Percentiles rank a stretch among this genome's conserved stretches.
Conservation (phyloP, 2,888 invertebrate species). For the Habroteleia sp. region DNA sequence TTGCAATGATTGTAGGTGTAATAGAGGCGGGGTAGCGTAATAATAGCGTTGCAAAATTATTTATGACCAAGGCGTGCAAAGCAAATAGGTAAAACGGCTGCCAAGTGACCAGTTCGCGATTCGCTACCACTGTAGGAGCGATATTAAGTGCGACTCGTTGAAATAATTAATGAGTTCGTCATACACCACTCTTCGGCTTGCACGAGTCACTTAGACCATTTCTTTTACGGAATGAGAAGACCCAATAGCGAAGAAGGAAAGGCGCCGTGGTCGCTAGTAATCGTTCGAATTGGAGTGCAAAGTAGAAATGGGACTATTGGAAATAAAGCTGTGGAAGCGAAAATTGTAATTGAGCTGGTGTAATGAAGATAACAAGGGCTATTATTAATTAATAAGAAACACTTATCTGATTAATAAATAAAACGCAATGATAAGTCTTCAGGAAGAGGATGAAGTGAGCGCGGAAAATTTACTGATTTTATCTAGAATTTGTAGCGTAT, state of each 20-base stretch:
- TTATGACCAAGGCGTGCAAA: constrained; percentile 77
- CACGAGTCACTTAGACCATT: constrained; percentile 44
- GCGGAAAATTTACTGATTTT: constrained; percentile 25
- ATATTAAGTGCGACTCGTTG: constrained; percentile 78
- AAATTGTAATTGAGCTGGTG: constrained; percentile 20
- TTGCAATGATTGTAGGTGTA: constrained; percentile 69
- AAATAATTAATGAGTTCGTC: constrained; percentile 79
- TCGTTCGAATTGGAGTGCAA: background rate
- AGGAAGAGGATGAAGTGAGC: background rate
- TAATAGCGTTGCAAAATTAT: constrained; percentile 78
- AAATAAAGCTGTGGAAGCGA: constrained; percentile 3
- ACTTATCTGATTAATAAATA: constrained; percentile 25
- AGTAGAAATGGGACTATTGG: constrained; percentile 18
- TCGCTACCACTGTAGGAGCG: constrained; percentile 71
- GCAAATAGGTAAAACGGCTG: constrained; percentile 79
- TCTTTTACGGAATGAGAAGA: constrained; percentile 25
- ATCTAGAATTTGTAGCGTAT: constrained; percentile 16
- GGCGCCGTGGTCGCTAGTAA: constrained; percentile 2
- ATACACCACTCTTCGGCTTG: constrained; percentile 64
- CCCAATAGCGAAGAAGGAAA: constrained; percentile 3
- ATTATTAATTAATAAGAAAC: constrained; percentile 35
- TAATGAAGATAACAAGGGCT: constrained; percentile 3
- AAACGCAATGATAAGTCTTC: background rate
- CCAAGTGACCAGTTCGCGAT: constrained; percentile 76
- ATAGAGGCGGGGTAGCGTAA: constrained; percentile 74